phyloP scores from a whole-genome alignment of 1,140 invertebrate genomes.

The Drosophila ogumai region DNA sequence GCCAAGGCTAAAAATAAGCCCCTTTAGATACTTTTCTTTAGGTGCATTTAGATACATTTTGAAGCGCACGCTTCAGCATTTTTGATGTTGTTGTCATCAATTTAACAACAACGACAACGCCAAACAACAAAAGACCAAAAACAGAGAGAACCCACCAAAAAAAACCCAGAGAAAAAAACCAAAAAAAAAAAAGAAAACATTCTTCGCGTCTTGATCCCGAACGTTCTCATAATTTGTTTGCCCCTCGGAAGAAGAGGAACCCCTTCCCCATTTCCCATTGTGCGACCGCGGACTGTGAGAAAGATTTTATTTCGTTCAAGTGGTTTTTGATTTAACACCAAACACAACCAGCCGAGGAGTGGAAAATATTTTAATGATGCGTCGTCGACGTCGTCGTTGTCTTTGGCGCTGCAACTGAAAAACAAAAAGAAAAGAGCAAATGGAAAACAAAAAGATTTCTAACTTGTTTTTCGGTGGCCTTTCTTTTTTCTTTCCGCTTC shows the following conservation, averaged over 20 bases:
- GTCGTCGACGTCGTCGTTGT: conserved; percentile 46
- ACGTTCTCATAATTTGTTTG: conserved; percentile 81
- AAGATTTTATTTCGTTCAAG: conserved; percentile 83
- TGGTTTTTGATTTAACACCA: conserved; percentile 83
- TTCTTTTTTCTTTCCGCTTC: conserved; percentile 35
- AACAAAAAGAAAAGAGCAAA: conserved; percentile 15
- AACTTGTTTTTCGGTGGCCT: conserved; percentile 75
- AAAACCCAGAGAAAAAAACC: conserved; percentile 8
- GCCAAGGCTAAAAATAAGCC: no score
- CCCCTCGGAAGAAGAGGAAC: conserved; percentile 16
- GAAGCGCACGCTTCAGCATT: conserved; percentile 79
- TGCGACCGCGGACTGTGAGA: conserved; percentile 69
- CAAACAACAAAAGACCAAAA: conserved; percentile 32
- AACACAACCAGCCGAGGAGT: conserved; percentile 59
- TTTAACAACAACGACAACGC: conserved; percentile 60
- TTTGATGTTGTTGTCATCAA: conserved; percentile 79
- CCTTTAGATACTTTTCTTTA: neutral
- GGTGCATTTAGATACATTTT: conserved; percentile 72
- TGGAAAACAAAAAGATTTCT: conserved; percentile 71
- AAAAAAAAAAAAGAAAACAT: conserved; percentile 59
- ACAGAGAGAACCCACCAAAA: conserved; percentile 34
- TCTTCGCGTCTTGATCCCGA: conserved; percentile 67
- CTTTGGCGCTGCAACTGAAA: conserved; percentile 63
- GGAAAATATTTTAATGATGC: conserved; percentile 82
- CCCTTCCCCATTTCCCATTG: conserved; percentile 27